A percentile compares a stretch with the other conserved stretches of the same genome.
These are phyloP conservation scores for Anoplius nigerrimus DNA, from an alignment of 2,888 invertebrate genomes.

Conservation along the genomic window DNA sequence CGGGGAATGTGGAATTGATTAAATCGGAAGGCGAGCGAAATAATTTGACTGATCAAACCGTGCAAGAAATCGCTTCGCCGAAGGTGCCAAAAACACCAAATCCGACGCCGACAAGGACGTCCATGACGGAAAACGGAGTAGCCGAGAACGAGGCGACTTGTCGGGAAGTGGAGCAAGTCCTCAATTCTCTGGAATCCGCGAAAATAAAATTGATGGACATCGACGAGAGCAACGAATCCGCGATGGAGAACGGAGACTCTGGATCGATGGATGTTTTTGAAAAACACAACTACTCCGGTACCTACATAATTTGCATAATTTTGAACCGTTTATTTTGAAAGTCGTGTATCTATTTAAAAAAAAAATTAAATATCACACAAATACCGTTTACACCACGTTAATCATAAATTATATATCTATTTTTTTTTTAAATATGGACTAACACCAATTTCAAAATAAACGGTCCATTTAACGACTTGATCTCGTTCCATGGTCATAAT, in stretches of 20 bases:
- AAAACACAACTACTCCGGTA: background rate
- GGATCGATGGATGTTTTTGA: background rate
- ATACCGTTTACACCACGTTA: no score
- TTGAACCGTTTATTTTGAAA: background rate
- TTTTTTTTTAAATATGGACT: no score
- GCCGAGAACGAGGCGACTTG: slow-evolving; percentile 19
- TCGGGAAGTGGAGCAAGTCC: slow-evolving; percentile 22
- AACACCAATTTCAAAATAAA: no score
- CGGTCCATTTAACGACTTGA: background rate
- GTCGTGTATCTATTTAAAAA: background rate
- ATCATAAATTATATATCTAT: no score
- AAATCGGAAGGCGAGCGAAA: background rate
- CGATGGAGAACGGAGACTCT: slow-evolving; percentile 17
- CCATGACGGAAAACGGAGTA: slow-evolving; percentile 23
- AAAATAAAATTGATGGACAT: slow-evolving; percentile 31
- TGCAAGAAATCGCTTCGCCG: slow-evolving; percentile 2
- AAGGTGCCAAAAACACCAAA: slow-evolving; percentile 49
- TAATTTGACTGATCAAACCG: background rate
- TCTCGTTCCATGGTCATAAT: no score
- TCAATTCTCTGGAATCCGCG: slow-evolving; percentile 35
- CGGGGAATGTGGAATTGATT: background rate
- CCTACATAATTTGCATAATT: background rate
- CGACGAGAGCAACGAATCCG: slow-evolving; percentile 20
- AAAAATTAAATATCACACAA: no score
- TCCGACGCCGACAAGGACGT: slow-evolving; percentile 44